A percentile compares a stretch with the other conserved stretches of the same genome.
Conservation (phyloP, 1,140 invertebrate species). For the Diachasma alloeum region DNA sequence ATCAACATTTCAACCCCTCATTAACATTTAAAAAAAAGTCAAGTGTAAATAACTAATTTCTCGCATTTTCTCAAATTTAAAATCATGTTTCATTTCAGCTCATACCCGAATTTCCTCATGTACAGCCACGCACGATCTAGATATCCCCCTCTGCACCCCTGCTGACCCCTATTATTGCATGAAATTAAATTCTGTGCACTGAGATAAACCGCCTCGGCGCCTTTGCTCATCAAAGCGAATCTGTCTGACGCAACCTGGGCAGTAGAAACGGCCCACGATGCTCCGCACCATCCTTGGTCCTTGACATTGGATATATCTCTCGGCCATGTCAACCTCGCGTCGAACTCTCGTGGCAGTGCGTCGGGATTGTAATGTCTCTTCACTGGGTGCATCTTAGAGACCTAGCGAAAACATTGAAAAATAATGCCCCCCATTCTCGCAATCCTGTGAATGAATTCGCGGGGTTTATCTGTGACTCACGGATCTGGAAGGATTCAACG, state of each 20-base stretch:
- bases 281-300: slow-evolving; percentile 92
- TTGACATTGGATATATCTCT: slow-evolving; percentile 74
- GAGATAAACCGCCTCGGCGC: slow-evolving; percentile 73
- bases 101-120: slow-evolving; percentile 82
- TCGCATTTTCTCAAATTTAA: too few relatives aligned
- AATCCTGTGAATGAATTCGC: too few relatives aligned
- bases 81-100: too few relatives aligned
- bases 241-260: slow-evolving; percentile 82
- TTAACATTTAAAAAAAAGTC: neutral
- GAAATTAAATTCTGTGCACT: slow-evolving; percentile 87
- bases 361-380: slow-evolving; percentile 69
- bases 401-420: slow-evolving; percentile 53
- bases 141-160: slow-evolving; percentile 86
- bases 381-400: slow-evolving; percentile 76
- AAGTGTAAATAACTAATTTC: too few relatives aligned
- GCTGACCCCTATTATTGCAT: slow-evolving; percentile 80
- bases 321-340: slow-evolving; percentile 79
- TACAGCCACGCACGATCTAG: slow-evolving; percentile 92
- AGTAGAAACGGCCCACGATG: slow-evolving; percentile 93
- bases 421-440: neutral
- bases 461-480: slow-evolving; percentile 43
- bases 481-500: slow-evolving; percentile 67
- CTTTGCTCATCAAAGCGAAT: slow-evolving; percentile 83
- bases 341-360: slow-evolving; percentile 74
- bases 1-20: too few relatives aligned